Conservation (phyloP, 2,888 invertebrate species). For the Melikaiella ostensackeni region DNA sequence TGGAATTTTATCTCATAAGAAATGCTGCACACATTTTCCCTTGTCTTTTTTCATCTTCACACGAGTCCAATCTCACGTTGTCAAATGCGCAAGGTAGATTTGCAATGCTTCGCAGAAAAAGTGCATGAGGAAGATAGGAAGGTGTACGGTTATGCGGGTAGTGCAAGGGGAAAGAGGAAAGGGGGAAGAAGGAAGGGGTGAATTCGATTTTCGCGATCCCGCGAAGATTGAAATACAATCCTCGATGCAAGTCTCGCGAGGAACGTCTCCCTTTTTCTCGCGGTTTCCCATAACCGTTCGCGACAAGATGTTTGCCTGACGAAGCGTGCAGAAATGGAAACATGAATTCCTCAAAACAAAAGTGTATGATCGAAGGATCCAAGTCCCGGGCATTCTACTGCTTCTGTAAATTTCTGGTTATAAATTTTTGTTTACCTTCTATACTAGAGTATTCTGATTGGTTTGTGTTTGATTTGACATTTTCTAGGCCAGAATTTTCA, state of each 20-base stretch:
- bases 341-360: constrained; percentile 17
- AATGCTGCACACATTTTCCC: neutral
- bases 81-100: constrained; percentile 48
- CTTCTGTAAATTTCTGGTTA: constrained; percentile 13
- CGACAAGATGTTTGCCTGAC: constrained; percentile 52
- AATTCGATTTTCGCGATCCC: constrained; percentile 64
- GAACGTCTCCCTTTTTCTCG: constrained; percentile 46
- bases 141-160: neutral
- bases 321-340: constrained; percentile 45
- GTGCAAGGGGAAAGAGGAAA: too few species aligned
- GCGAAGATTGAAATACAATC: constrained; percentile 66
- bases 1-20: neutral
- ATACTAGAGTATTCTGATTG: neutral
- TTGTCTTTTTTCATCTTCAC: constrained; percentile 3
- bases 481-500: too few species aligned
- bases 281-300: constrained; percentile 38
- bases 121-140: neutral
- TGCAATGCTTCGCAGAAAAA: constrained; percentile 36
- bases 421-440: neutral
- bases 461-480: too few species aligned
- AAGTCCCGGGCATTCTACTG: neutral
- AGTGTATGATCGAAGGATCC: constrained; percentile 15
- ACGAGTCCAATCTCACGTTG: constrained; percentile 4
- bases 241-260: constrained; percentile 53
- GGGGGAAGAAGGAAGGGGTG: constrained; percentile 24